Conservation (phyloP, 2,113 vertebrate genomes). For the Lanius ludovicianus region DNA sequence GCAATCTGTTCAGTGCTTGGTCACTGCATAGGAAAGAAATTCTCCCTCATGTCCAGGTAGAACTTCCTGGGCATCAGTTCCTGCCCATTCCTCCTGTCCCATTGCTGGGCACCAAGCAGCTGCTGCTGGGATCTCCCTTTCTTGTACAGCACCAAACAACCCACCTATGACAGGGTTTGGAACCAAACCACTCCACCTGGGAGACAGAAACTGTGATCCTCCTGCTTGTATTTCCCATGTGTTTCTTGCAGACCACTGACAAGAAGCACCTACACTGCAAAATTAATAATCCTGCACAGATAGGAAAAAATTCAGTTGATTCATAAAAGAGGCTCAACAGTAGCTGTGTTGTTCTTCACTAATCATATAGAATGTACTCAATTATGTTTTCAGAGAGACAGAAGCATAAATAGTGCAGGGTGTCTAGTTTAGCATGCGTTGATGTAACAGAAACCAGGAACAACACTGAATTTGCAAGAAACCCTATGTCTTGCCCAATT, state of each 20-base stretch:
- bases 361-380: background rate
- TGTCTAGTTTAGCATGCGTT: background rate
- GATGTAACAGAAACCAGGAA: background rate
- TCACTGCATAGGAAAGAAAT: background rate
- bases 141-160: background rate
- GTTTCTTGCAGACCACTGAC: background rate
- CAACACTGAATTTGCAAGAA: background rate
- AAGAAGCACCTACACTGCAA: background rate
- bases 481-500: background rate
- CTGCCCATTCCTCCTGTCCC: accelerated
- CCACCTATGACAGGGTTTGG: accelerated
- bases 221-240: background rate
- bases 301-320: background rate
- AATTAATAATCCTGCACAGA: background rate
- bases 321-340: background rate
- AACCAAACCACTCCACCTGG: background rate
- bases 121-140: background rate
- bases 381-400: background rate
- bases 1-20: background rate
- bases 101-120: background rate
- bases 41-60: no score
- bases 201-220: background rate
- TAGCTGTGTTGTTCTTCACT: background rate
- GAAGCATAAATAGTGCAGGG: background rate
- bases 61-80: background rate